These are phyloP conservation scores for Scaptomyza parva DNA, from an alignment of 2,888 invertebrate genomes.

Conservation along the genomic window DNA sequence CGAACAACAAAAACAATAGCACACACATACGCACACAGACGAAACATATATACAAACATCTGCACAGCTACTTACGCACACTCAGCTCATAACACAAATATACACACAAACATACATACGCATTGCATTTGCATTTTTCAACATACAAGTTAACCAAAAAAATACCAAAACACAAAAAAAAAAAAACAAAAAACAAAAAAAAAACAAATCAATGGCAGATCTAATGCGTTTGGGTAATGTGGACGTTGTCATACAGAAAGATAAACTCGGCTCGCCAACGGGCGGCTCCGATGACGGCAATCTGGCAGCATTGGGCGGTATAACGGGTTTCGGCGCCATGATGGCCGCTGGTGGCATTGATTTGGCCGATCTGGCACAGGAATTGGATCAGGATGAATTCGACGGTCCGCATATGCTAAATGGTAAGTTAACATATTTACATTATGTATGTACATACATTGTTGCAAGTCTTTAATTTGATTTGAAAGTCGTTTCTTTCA, in stretches of 20 bases:
- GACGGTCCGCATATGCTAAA: constrained; percentile 88
- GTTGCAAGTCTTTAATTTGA: background rate
- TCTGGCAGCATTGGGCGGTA: constrained; percentile 80
- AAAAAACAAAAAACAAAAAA: constrained; percentile 41
- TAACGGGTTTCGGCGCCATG: constrained; percentile 82
- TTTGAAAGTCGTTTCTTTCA: background rate
- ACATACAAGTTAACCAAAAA: constrained; percentile 51
- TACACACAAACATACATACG: constrained; percentile 22
- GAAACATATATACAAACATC: constrained; percentile 28
- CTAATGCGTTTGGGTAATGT: constrained; percentile 89
- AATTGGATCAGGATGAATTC: constrained; percentile 89
- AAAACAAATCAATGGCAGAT: constrained; percentile 87
- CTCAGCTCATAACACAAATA: constrained; percentile 14
- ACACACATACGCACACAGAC: constrained; percentile 24
- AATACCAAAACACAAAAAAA: constrained; percentile 48
- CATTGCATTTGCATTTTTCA: constrained; percentile 44
- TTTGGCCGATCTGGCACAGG: constrained; percentile 87
- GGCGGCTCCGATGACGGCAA: constrained; percentile 94
- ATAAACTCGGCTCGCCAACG: constrained; percentile 92
- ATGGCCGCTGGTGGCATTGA: constrained; percentile 86
- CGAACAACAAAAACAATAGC: constrained; percentile 37
- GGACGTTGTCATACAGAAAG: constrained; percentile 88
- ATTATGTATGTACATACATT: background rate
- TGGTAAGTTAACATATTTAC: constrained; percentile 83
- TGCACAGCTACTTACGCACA: constrained; percentile 59